phyloP scores from a whole-genome alignment of 1,140 invertebrate genomes.

The Apis mellifera region DNA sequence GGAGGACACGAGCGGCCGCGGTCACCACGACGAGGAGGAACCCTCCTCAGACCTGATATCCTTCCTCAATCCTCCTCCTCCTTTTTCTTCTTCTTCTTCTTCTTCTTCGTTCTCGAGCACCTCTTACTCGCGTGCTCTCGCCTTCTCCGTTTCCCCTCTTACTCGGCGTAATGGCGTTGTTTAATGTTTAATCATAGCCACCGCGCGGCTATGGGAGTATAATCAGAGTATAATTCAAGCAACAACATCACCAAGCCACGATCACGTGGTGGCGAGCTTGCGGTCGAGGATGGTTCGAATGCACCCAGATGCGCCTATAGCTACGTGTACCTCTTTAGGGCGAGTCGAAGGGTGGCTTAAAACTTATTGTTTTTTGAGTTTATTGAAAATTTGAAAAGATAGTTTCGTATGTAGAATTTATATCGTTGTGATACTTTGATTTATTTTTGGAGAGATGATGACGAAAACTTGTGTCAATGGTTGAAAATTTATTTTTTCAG shows the following conservation, averaged over 20 bases:
- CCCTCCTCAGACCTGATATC: constrained; percentile 10
- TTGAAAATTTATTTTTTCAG: too few relatives aligned
- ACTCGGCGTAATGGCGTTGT: constrained; percentile 78
- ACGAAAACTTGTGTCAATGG: too few relatives aligned
- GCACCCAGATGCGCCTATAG: constrained; percentile 40
- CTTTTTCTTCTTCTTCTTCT: not conserved
- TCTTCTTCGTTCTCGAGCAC: not conserved
- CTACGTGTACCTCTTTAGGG: constrained; percentile 78
- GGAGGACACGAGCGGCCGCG: constrained; percentile 79
- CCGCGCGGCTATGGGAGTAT: constrained; percentile 72
- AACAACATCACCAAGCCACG: constrained; percentile 74
- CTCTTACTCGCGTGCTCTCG: constrained; percentile 42
- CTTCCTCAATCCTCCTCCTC: constrained; percentile 27
- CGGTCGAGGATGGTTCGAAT: constrained; percentile 55
- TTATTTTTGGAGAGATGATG: too few relatives aligned
- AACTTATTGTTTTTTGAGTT: not conserved
- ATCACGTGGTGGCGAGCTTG: constrained; percentile 40
- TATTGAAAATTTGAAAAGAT: not conserved
- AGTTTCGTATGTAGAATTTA: too few relatives aligned
- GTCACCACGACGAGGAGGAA: constrained; percentile 64
- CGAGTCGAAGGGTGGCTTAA: not conserved
- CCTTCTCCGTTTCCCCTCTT: constrained; percentile 35
- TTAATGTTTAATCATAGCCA: constrained; percentile 81
- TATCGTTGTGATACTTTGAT: too few relatives aligned
- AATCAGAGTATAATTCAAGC: constrained; percentile 81